phyloP scores from a whole-genome alignment of 2,113 vertebrate species.

The Maylandia zebra region DNA sequence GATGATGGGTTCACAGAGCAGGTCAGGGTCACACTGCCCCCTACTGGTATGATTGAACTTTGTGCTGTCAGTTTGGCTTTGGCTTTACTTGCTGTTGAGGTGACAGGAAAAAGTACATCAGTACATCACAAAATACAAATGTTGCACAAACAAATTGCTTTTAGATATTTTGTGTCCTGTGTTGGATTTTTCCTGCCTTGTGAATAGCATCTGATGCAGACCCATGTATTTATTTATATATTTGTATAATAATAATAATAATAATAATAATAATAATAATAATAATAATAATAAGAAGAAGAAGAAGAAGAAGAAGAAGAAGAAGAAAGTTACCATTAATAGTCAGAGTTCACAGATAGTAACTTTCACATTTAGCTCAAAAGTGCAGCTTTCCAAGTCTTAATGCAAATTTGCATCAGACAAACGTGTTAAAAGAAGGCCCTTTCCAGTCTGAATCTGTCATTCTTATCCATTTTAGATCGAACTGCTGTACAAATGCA shows the following conservation, averaged over 20 bases:
- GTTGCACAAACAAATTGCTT: not conserved
- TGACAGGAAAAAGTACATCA: not conserved
- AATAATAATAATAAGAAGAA: too few species aligned
- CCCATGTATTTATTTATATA: not conserved
- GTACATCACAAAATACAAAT: not conserved
- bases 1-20: fast-evolving
- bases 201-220: not conserved
- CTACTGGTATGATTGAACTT: not conserved
- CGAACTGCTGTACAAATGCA: too few species aligned
- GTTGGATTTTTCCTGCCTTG: not conserved
- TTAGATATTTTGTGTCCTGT: not conserved
- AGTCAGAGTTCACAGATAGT: too few species aligned
- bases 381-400: too few species aligned
- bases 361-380: too few species aligned
- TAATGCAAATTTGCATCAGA: too few species aligned
- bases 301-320: too few species aligned
- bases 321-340: not conserved
- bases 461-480: too few species aligned
- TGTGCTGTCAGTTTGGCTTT: not conserved
- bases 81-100: not conserved
- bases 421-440: too few species aligned
- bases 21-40: fast-evolving
- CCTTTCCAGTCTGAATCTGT: too few species aligned
- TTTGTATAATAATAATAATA: not conserved
- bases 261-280: fast-evolving